Percentiles rank a stretch among this genome's conserved stretches.
phyloP scores from a whole-genome alignment of 2,113 vertebrate species.

The Scartelaos histophorus region DNA sequence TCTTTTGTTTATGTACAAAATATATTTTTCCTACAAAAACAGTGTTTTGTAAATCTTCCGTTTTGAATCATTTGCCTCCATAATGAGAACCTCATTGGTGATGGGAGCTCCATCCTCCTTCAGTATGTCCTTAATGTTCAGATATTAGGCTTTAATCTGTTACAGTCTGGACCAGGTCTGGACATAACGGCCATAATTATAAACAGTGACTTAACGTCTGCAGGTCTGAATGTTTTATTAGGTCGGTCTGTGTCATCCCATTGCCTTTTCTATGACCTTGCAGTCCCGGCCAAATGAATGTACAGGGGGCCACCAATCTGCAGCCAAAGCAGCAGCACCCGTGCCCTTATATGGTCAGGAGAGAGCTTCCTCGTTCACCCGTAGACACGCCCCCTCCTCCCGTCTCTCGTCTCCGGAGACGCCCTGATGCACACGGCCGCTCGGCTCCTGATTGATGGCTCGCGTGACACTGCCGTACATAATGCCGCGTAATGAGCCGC shows the following conservation, averaged over 20 bases:
- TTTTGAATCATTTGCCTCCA: neutral
- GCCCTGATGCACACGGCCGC: slow-evolving; percentile 64
- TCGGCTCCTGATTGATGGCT: slow-evolving; percentile 70
- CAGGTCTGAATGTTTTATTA: neutral
- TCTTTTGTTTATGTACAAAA: too few relatives aligned
- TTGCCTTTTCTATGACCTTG: slow-evolving; percentile 42
- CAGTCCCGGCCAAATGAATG: slow-evolving; percentile 25
- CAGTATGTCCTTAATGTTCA: neutral
- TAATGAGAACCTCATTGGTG: neutral
- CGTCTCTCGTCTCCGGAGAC: slow-evolving; percentile 56
- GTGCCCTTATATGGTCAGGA: slow-evolving; percentile 69
- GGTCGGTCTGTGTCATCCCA: slow-evolving; percentile 33
- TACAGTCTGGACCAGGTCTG: neutral
- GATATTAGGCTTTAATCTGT: neutral
- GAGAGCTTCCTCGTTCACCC: slow-evolving; percentile 27
- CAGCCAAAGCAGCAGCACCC: slow-evolving; percentile 54
- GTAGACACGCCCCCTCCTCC: slow-evolving; percentile 17
- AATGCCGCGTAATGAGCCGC: slow-evolving; percentile 71
- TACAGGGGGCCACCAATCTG: slow-evolving; percentile 52
- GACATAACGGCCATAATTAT: neutral
- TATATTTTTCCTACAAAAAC: neutral
- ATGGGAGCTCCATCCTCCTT: neutral
- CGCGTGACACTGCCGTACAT: slow-evolving; percentile 59
- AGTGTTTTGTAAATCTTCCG: neutral
- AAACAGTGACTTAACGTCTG: slow-evolving; percentile 12